A percentile compares a stretch with the other conserved stretches of the same genome.
Conservation (phyloP, 2,797 vertebrate genomes). For the Myripristis jacobus region DNA sequence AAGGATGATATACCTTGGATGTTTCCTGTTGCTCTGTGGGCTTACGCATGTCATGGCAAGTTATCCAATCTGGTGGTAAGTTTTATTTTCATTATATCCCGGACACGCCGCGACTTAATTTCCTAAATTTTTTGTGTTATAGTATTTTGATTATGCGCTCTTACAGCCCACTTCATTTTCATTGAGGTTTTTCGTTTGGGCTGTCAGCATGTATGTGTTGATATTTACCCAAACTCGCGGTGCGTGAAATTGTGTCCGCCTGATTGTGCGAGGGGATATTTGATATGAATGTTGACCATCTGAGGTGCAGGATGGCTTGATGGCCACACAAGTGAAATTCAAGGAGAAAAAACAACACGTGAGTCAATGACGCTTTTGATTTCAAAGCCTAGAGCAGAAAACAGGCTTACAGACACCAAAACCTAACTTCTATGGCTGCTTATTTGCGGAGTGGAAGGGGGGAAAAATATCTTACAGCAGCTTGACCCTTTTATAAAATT, state of each 20-base stretch:
- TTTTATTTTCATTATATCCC: conserved; percentile 75
- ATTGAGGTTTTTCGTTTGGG: too few species aligned
- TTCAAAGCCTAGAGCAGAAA: conserved; percentile 11
- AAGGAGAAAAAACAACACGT: conserved; percentile 21
- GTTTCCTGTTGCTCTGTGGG: conserved; percentile 92
- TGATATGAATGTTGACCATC: conserved; percentile 29
- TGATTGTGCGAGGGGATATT: conserved; percentile 17
- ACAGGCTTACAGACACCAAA: background rate
- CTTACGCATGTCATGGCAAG: conserved; percentile 90
- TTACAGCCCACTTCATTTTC: conserved; percentile 13
- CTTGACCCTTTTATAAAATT: background rate
- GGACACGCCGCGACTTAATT: conserved; percentile 4
- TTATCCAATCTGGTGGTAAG: conserved; percentile 99
- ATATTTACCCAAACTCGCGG: too few species aligned
- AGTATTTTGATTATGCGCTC: background rate
- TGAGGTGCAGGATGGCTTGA: conserved; percentile 51
- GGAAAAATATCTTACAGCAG: background rate
- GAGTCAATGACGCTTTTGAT: conserved; percentile 29
- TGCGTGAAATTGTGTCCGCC: conserved; percentile 7
- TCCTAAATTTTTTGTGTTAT: background rate
- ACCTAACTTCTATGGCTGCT: too few species aligned
- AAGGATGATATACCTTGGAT: conserved; percentile 93
- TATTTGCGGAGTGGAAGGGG: background rate
- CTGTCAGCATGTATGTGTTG: too few species aligned
- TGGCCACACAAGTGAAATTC: conserved; percentile 66